Conservation (phyloP, 2,797 vertebrate genomes). For the Phoxinus dragarum region DNA sequence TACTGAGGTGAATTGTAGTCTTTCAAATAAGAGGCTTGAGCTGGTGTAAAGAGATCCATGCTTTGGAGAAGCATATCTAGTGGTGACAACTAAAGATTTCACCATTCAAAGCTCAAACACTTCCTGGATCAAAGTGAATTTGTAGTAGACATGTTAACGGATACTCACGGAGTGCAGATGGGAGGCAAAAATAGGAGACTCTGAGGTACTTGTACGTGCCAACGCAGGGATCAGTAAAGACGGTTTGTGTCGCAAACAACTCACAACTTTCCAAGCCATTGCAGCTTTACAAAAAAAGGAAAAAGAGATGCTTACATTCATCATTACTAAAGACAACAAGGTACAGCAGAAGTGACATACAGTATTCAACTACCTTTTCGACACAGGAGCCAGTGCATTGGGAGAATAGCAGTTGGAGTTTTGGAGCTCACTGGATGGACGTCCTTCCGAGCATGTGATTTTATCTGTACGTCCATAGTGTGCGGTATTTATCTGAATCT, state of each 20-base stretch:
- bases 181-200: constrained; percentile 65
- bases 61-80: too few species aligned
- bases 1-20: too few species aligned
- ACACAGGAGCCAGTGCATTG: constrained; percentile 1
- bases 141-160: too few species aligned
- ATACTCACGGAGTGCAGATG: constrained; percentile 59
- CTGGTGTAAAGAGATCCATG: too few species aligned
- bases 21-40: too few species aligned
- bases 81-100: too few species aligned
- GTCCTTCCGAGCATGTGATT: constrained; percentile 36
- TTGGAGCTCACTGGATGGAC: neutral
- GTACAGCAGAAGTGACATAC: neutral
- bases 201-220: neutral
- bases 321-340: neutral
- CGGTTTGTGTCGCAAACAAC: constrained; percentile 1
- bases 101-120: too few species aligned
- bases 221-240: too few species aligned
- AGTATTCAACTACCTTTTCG: neutral
- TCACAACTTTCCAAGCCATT: constrained; percentile 63
- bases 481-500: constrained; percentile 28
- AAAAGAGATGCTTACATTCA: neutral
- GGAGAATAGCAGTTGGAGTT: constrained; percentile 29
- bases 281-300: constrained; percentile 57
- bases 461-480: constrained; percentile 46
- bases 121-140: too few species aligned